These are phyloP conservation scores for Acanthosepion esculentum DNA, from an alignment of 2,888 invertebrate genomes.

Conservation along the genomic window DNA sequence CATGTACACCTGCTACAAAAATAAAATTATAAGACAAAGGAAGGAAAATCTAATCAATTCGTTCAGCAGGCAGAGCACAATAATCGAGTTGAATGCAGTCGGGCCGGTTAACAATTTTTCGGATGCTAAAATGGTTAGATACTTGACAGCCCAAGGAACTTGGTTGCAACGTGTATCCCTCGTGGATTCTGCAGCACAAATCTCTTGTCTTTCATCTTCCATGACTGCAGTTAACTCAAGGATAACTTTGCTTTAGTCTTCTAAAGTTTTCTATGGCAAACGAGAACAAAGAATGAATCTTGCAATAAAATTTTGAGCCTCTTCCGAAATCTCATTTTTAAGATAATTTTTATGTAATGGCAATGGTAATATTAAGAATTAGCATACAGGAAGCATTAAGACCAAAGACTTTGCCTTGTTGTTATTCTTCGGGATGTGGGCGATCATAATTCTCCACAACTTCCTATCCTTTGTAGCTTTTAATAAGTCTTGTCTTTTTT, in stretches of 20 bases:
- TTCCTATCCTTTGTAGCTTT: too few species aligned
- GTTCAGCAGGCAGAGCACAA: background rate
- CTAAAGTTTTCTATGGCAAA: background rate
- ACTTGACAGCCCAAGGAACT: background rate
- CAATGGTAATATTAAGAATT: too few species aligned
- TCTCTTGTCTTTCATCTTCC: background rate
- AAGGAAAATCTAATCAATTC: background rate
- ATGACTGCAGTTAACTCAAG: background rate
- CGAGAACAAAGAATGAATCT: background rate
- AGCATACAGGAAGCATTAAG: too few species aligned
- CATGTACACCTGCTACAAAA: background rate
- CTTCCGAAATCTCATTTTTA: too few species aligned
- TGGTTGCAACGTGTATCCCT: background rate
- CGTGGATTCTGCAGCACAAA: background rate
- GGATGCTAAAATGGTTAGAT: slow-evolving; percentile 7
- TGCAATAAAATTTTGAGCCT: background rate
- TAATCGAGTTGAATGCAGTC: background rate
- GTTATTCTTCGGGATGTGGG: too few species aligned
- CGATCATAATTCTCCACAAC: too few species aligned
- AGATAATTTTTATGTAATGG: too few species aligned
- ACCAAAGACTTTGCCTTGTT: too few species aligned
- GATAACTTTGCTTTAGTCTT: background rate
- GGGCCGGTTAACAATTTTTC: background rate
- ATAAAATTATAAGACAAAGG: background rate
- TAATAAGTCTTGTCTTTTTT: too few species aligned